phyloP scores from a whole-genome alignment of 2,113 vertebrate genomes.

The Eidolon helvum region DNA sequence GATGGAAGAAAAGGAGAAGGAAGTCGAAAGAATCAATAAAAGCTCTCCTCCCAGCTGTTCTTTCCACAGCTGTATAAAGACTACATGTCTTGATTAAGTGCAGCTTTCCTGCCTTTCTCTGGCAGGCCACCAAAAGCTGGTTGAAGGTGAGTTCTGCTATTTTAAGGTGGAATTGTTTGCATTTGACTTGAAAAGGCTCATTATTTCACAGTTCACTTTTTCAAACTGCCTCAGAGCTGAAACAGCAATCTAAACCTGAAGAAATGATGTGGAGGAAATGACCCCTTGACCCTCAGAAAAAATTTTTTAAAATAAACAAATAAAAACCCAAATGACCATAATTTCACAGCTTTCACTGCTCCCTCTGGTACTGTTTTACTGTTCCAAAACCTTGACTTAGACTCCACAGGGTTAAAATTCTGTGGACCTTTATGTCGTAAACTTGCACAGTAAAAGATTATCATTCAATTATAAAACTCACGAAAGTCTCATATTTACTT shows the following conservation, averaged over 20 bases:
- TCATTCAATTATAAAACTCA: constrained; percentile 8
- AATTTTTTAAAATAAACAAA: not conserved
- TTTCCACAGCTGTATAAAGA: constrained; percentile 69
- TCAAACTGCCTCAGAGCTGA: not conserved
- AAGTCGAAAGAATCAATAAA: constrained; percentile 75
- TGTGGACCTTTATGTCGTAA: not conserved
- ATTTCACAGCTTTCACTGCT: not conserved
- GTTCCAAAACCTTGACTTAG: not conserved
- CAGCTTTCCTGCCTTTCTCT: constrained; percentile 71
- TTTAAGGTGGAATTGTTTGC: constrained; percentile 81
- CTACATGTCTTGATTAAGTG: constrained; percentile 78
- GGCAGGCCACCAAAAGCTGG: constrained; percentile 77
- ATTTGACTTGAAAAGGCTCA: constrained; percentile 27
- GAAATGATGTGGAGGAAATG: not conserved
- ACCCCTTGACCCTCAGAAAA: not conserved
- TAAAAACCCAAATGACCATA: not conserved
- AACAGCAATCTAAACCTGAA: not conserved
- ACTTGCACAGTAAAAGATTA: not conserved
- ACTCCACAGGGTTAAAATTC: not conserved
- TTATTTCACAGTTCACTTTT: constrained; percentile 29
- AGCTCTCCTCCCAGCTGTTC: constrained; percentile 69
- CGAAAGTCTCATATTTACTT: not conserved
- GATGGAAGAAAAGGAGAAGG: not conserved
- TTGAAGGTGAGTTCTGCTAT: constrained; percentile 76
- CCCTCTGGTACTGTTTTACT: not conserved